Evolutionary conservation across 2,888 invertebrate genomes (phyloP).

Genomic region (Eugnorisma glareosa): DNA sequence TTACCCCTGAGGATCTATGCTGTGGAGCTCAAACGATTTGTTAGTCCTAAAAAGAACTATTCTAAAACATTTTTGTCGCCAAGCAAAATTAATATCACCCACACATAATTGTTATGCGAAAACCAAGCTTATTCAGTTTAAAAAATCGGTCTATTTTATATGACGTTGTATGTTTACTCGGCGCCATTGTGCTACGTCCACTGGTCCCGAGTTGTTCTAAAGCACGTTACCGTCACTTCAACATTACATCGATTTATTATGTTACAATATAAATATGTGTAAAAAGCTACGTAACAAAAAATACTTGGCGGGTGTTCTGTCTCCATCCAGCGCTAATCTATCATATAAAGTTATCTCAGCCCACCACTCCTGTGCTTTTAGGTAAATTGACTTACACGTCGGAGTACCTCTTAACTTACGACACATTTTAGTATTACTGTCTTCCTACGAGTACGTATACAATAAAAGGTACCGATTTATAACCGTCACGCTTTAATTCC

Average conservation of each 20-base stretch:
- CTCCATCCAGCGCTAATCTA: constrained; percentile 8
- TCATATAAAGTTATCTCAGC: constrained; percentile 35
- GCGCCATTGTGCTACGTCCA: not conserved
- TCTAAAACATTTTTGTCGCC: not conserved
- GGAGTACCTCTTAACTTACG: constrained; percentile 24
- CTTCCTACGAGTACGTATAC: not conserved
- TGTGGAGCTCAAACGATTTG: too few species aligned
- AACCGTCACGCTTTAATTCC: constrained; percentile 12
- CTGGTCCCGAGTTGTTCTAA: not conserved
- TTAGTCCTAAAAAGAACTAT: too few species aligned
- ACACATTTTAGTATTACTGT: constrained; percentile 24
- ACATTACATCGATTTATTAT: not conserved
- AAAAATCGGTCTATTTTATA: not conserved
- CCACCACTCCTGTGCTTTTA: constrained; percentile 39
- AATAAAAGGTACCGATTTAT: constrained; percentile 32
- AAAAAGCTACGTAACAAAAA: not conserved
- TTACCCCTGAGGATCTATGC: not conserved
- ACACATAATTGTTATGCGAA: not conserved
- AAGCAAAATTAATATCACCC: not conserved
- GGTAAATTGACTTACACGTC: constrained; percentile 44
- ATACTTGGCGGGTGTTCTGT: not conserved
- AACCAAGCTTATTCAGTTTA: not conserved
- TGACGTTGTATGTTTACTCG: not conserved
- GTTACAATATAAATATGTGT: not conserved
- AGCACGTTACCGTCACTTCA: not conserved